phyloP scores from a whole-genome alignment of 2,797 vertebrate genomes.

The Trematomus bernacchii region DNA sequence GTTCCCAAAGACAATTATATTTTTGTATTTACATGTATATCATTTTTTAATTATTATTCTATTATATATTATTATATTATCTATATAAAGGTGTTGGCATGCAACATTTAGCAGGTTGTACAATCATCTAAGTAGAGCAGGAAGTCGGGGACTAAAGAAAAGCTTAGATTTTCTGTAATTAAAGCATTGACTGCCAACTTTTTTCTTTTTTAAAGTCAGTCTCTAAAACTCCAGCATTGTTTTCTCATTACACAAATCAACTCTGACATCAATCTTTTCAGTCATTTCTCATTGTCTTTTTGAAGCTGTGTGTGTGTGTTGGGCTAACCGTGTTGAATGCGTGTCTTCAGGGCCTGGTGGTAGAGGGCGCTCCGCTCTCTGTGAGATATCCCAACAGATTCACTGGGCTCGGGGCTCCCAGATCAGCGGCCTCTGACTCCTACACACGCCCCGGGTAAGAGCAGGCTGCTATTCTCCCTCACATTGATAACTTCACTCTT shows the following conservation, averaged over 20 bases:
- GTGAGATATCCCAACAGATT: conserved; percentile 75
- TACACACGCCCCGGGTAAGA: conserved; percentile 47
- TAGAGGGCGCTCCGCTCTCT: conserved; percentile 68
- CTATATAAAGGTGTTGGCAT: background rate
- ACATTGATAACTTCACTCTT: background rate
- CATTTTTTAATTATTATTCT: no score
- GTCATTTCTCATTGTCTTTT: background rate
- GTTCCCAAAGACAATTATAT: background rate
- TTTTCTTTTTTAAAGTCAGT: background rate
- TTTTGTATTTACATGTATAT: no score
- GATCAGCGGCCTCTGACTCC: conserved; percentile 45
- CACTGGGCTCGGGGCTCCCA: conserved; percentile 49
- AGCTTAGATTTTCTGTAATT: background rate
- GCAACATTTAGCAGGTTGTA: background rate
- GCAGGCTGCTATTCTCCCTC: background rate
- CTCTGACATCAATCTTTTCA: background rate
- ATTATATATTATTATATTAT: no score
- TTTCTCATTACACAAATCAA: background rate
- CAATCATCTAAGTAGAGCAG: background rate
- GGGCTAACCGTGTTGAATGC: background rate
- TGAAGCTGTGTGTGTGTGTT: background rate
- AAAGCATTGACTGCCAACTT: background rate
- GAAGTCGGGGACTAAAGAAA: background rate
- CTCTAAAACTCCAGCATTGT: background rate
- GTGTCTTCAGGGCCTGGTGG: conserved; percentile 65